These are phyloP conservation scores for Antedon mediterranea DNA, from an alignment of 53 echinoderm and acorn worm genomes.

Conservation along the genomic window DNA sequence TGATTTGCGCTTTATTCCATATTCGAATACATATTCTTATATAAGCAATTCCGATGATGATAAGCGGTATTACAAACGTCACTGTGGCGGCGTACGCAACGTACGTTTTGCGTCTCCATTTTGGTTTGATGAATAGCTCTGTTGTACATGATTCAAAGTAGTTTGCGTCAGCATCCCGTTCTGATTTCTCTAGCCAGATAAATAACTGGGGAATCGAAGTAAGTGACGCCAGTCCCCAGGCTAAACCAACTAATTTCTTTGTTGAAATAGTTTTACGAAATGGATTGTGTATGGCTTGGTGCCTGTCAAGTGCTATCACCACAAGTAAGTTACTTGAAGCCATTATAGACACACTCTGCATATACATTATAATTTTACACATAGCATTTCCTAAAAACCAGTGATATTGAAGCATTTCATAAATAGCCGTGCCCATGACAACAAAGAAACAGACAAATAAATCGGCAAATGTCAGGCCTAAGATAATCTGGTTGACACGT, in stretches of 20 bases:
- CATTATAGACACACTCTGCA: constrained; percentile 66
- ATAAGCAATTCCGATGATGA: constrained; percentile 72
- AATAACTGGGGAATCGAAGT: constrained; percentile 64
- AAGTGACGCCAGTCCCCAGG: constrained; percentile 49
- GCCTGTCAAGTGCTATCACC: constrained; percentile 70
- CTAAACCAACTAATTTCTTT: constrained; percentile 41
- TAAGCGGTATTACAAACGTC: constrained; percentile 64
- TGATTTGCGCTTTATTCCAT: constrained; percentile 77
- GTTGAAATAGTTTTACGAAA: constrained; percentile 63
- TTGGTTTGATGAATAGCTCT: constrained; percentile 29
- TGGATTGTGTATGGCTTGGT: constrained; percentile 78
- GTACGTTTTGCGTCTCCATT: constrained; percentile 34
- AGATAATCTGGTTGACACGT: constrained; percentile 61
- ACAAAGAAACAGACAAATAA: constrained; percentile 71
- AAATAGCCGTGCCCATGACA: constrained; percentile 48
- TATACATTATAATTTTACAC: constrained; percentile 71
- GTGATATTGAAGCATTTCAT: constrained; percentile 52
- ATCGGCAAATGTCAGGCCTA: constrained; percentile 72
- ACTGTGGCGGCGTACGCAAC: constrained; percentile 53
- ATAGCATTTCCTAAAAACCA: constrained; percentile 65
- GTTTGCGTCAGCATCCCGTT: not conserved
- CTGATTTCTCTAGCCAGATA: constrained; percentile 34
- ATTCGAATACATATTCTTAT: constrained; percentile 83
- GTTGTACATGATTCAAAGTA: constrained; percentile 39
- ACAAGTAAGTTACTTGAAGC: constrained; percentile 89